Percentiles rank a stretch among this genome's conserved stretches.
Evolutionary conservation across 2,888 invertebrate genomes (phyloP).

Genomic region (Drosophila paranaensis): DNA sequence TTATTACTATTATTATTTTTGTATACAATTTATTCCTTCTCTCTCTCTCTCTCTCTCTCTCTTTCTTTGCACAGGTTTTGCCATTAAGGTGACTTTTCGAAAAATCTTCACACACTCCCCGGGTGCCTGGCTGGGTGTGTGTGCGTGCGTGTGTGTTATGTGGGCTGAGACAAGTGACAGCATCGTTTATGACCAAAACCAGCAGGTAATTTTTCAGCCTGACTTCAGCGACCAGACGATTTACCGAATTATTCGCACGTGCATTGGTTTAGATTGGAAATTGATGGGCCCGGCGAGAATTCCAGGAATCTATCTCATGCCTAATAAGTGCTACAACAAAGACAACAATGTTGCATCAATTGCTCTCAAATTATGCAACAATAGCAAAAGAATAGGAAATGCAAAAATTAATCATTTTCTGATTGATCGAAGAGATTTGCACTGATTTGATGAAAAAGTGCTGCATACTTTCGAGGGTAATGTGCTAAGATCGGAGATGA

Average conservation of each 20-base stretch:
- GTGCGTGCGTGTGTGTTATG: conserved; percentile 27
- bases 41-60: conserved; percentile 9
- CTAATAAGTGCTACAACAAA: conserved; percentile 18
- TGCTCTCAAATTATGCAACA: conserved; percentile 51
- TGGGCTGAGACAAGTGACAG: conserved; percentile 68
- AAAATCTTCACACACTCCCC: conserved; percentile 68
- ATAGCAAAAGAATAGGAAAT: conserved; percentile 13
- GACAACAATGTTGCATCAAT: conserved; percentile 38
- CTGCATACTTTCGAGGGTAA: conserved; percentile 60
- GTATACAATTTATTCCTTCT: conserved; percentile 32
- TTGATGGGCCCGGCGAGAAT: conserved; percentile 49
- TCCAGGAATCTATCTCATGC: conserved; percentile 45
- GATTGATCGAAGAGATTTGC: conserved; percentile 1
- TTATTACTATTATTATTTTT: conserved; percentile 58
- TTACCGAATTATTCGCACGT: conserved; percentile 74
- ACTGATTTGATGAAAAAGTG: conserved; percentile 4
- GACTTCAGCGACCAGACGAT: conserved; percentile 51
- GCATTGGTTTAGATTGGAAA: conserved; percentile 65
- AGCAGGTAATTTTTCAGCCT: conserved; percentile 73
- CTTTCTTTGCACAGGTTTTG: conserved; percentile 40
- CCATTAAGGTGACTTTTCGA: conserved; percentile 68
- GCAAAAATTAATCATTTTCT: neutral
- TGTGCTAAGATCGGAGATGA: neutral
- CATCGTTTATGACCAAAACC: conserved; percentile 66
- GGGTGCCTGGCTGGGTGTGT: conserved; percentile 29